Evolutionary conservation across 92 coral and sea anemone species (phyloP), one percentile per base, ranked within the genome.

Genomic region (Actinostola sp.): DNA sequence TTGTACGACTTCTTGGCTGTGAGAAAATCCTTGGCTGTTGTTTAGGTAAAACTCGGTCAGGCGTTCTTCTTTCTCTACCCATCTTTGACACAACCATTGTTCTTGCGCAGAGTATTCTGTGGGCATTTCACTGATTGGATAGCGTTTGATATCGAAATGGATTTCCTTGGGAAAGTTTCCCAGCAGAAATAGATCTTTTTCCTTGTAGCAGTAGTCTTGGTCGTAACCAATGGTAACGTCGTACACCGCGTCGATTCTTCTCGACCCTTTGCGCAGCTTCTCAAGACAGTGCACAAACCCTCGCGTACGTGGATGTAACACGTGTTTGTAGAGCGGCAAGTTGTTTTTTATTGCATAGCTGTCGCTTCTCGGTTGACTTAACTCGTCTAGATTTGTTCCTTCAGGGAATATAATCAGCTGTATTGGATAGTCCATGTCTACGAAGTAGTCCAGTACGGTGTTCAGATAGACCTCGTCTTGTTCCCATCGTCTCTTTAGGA

Each of bases 391-490:
- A 67, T 94, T 85, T 24, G 98, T 94, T 10, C 98, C 98, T 82
- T 94, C 98, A 20, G 98, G 98, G 48, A 94, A 94, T 19, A 94
- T 68, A 39, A 94, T 80, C 15, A 94, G 93, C 67, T 94, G 98
- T 26, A 94, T 56, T 4, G 94, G 85, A 53, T 88, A 89, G 50
- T 67, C 57, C 30, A 48, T 80, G 66, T 86, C 88, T 17, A 69
- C 75, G 77, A 85, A 94, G 75, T 91, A 94, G 49, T 81, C 80
- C 12, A 94, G 87, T 52, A 94, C 85, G 59, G 44, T 81, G 52
- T 85, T 80, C 20, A 94, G 82, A 61, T 91, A 94, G 19, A 71
- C 78, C 59, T 94, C 88, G 42, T 94, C 98, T 48, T 82, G 79
- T 28, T 94, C 97, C 98, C 98, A 94, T 15, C 81, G 86, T 31